Evolutionary conservation across 2,113 vertebrate genomes (phyloP).

Genomic region (Grallaria varia): DNA sequence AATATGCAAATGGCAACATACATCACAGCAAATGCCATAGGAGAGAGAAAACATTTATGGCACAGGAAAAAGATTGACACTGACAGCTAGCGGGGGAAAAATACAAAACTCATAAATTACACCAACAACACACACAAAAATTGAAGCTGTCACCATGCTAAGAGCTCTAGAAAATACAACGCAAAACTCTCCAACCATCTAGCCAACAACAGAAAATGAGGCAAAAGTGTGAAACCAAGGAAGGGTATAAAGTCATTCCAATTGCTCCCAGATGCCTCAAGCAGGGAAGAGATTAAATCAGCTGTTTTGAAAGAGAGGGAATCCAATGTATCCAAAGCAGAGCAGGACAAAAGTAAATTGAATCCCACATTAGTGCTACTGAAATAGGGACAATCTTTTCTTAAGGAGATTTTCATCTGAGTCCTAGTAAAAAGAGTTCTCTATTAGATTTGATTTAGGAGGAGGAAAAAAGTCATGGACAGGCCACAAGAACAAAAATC

Average conservation of each 20-base stretch:
- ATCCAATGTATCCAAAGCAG: neutral
- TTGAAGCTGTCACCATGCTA: neutral
- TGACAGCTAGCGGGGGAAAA: neutral
- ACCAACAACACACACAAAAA: neutral
- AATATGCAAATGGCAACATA: neutral
- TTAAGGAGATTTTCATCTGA: constrained; percentile 2
- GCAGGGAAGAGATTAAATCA: constrained; percentile 23
- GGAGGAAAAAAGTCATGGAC: neutral
- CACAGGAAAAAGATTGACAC: neutral
- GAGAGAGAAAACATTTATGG: neutral
- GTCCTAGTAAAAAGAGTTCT: neutral
- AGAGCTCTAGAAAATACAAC: neutral
- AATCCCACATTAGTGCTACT: neutral
- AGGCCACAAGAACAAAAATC: constrained; percentile 3
- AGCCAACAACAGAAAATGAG: constrained; percentile 3
- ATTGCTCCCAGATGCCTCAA: constrained; percentile 10
- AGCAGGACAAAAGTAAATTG: constrained; percentile 11
- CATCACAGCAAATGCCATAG: neutral
- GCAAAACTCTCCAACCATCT: neutral
- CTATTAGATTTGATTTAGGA: constrained; percentile 20
- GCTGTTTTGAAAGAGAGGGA: constrained; percentile 1
- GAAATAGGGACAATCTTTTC: constrained; percentile 15
- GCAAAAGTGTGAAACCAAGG: constrained; percentile 6
- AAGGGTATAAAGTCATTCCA: neutral
- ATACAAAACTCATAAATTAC: constrained; percentile 2